A percentile compares a stretch with the other conserved stretches of the same genome.
These are phyloP conservation scores for Capitulum mitella DNA, from an alignment of 2,888 invertebrate species.

Conservation along the genomic window DNA sequence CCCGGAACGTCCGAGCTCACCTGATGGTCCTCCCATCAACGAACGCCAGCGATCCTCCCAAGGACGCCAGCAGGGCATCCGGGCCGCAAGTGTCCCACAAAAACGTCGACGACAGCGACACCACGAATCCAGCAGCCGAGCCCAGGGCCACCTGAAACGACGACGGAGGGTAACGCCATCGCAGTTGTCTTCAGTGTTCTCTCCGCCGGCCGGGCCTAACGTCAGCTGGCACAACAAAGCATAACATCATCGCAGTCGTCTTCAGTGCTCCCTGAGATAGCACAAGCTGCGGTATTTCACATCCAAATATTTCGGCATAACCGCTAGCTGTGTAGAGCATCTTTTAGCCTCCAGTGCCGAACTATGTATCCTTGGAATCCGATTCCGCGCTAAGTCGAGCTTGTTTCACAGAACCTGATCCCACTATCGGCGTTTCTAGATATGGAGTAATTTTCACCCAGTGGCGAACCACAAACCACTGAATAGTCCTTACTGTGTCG, in stretches of 20 bases:
- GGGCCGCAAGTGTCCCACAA: conserved; percentile 15
- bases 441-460: too few species aligned
- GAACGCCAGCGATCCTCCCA: not conserved
- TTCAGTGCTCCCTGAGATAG: too few species aligned
- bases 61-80: not conserved
- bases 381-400: too few species aligned
- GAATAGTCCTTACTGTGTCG: too few species aligned
- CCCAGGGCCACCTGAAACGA: not conserved
- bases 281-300: too few species aligned
- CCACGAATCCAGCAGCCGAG: not conserved
- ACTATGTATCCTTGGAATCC: too few species aligned
- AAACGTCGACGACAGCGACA: conserved; percentile 8
- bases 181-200: not conserved
- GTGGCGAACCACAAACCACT: too few species aligned
- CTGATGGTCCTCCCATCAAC: not conserved
- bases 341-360: too few species aligned
- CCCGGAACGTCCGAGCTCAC: too few species aligned
- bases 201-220: not conserved
- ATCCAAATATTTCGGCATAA: not conserved
- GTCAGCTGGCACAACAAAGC: not conserved
- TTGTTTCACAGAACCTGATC: too few species aligned
- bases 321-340: not conserved
- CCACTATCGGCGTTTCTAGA: too few species aligned
- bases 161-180: not conserved
- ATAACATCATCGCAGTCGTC: not conserved